Evolutionary conservation across 2,888 invertebrate genomes (phyloP), one percentile per base, ranked within the genome.

Genomic region (Theretra japonica): DNA sequence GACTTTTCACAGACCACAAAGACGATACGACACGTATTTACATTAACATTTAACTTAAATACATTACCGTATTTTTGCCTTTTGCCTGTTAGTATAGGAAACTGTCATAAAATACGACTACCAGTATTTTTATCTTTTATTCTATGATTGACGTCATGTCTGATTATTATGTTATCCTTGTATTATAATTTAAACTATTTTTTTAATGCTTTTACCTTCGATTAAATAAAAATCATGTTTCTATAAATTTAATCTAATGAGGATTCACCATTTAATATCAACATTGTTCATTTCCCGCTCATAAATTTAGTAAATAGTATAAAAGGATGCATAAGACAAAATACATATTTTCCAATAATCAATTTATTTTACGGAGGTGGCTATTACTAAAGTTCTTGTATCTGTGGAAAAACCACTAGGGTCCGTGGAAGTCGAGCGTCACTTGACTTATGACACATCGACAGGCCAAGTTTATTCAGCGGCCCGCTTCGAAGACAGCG

Each of bases 361-460:
- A 21, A 19, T 28, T 69, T 19, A 69, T 23, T 2, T 2, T 21
- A 23, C 19, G 19, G 11, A 6, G 15, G 25, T 21, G 23, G 15
- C 25, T 68, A 41, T 69, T 53, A 30, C 11, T 65, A 33, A 65
- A 56, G 74, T 80, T 79, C 73, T 74, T 81, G 73, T 73, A 78
- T 86, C 84, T 84, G 76, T 80, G 81, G 80, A 77, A 79, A 65
- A 83, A 81, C 81, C 83, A 83, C 86, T 83, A 84, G 82, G 78
- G 83, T 85, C 80, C 79, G 78, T 72, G 74, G 83, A 77, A 81
- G 82, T 86, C 79, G 82, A 89, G 84, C 85, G 83, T 89, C 91
- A 89, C 93, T 92, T 93, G 93, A 92, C 94, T 93, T 93, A 91
- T 93, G 93, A 93, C 93, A 93, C 93, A 94, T 94, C 90, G 94